Percentiles rank a stretch among this genome's conserved stretches.
phyloP scores from a whole-genome alignment of 2,888 invertebrate species.

The Balanococcus diminutus region DNA sequence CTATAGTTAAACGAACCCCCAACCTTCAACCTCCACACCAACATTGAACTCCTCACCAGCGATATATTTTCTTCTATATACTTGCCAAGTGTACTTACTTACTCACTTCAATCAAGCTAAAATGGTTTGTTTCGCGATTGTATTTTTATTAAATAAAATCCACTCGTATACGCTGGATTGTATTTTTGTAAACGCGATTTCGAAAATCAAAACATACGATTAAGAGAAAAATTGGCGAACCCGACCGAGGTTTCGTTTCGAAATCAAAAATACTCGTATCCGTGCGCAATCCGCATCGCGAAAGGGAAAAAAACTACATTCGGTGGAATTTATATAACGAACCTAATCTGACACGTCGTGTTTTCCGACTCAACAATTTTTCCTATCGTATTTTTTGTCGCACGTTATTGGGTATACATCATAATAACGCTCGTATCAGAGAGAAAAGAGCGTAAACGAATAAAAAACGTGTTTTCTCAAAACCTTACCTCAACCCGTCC shows the following conservation, averaged over 20 bases:
- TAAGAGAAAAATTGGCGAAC: background rate
- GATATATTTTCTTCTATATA: too few relatives aligned
- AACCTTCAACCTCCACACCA: too few relatives aligned
- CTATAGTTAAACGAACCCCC: background rate
- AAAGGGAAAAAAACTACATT: background rate
- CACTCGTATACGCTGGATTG: background rate
- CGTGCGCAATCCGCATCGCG: background rate
- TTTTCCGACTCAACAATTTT: constrained; percentile 36
- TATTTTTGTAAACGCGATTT: background rate
- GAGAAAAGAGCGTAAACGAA: constrained; percentile 10
- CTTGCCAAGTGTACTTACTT: background rate
- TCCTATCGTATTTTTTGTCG: background rate
- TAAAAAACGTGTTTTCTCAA: constrained; percentile 13
- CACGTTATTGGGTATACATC: constrained; percentile 25
- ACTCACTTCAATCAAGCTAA: background rate
- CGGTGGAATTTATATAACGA: background rate
- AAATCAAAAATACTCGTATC: background rate
- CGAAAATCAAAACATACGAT: background rate
- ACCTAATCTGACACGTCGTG: constrained; percentile 35
- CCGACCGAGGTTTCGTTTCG: background rate
- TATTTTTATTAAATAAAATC: background rate
- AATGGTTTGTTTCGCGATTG: background rate
- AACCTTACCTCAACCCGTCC: constrained; percentile 5
- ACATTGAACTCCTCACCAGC: too few relatives aligned
- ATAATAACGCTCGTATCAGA: constrained; percentile 36